Base-by-base conservation (phyloP, 2,888 invertebrate species). In the Erebia ligea region DNA sequence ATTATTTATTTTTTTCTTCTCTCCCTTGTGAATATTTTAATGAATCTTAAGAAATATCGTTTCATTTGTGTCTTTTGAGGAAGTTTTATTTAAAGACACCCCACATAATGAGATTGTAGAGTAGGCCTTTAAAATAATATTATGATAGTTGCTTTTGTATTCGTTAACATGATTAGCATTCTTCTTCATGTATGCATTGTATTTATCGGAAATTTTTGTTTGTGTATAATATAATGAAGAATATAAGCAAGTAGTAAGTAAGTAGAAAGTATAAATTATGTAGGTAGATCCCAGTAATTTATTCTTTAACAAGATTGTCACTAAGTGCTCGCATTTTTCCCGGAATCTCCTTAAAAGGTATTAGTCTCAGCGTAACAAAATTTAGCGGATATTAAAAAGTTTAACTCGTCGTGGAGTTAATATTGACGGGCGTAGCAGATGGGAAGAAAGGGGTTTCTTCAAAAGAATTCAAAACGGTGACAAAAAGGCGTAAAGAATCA, bases 361-460 rank as follows among this genome's bases (percentile, higher is more conserved):
- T 89, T 86, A 87, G 86, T 83, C 80, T 81, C 82, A 83, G 85
- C 86, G 87, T 92, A 91, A 92, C 92, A 84, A 88, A 91, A 93
- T 93, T 93, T 92, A 93, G 87, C 92, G 92, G 93, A 93, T 93
- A 93, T 92, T 93, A 93, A 92, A 93, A 93, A 93, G 92, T 93
- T 93, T 91, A 90, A 90, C 89, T 88, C 90, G 81, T 76, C 83
- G 80, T 83, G 86, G 88, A 94, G 93, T 94, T 94, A 93, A 93
- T 94, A 94, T 93, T 93, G 94, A 94, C 94, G 93, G 93, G 91
- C 90, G 91, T 87, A 87, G 89, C 92, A 91, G 92, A 92, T 92
- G 93, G 91, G 86, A 88, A 87, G 87, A 87, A 90, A 80, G 77
- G 90, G 92, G 91, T 91, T 89, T 84, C 88, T 87, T 90, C 87